A percentile compares a stretch with the other conserved stretches of the same genome.
phyloP scores from a whole-genome alignment of 1,140 invertebrate genomes.

The Globodera rostochiensis region DNA sequence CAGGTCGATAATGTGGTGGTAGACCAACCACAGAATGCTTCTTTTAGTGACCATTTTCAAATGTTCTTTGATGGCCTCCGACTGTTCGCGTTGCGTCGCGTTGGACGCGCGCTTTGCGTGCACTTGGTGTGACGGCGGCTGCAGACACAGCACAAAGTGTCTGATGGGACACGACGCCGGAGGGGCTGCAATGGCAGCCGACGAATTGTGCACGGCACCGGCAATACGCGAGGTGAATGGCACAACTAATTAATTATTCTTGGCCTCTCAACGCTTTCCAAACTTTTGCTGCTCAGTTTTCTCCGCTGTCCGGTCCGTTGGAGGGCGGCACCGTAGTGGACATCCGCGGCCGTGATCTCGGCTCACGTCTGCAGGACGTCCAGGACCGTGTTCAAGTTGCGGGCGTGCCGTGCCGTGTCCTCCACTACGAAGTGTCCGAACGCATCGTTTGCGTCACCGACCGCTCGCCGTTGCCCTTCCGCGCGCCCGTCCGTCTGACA shows the following conservation, averaged over 20 bases:
- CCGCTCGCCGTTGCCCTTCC: constrained; percentile 59
- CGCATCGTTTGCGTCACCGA: constrained; percentile 64
- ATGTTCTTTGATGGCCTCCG: constrained; percentile 87
- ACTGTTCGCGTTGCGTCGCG: constrained; percentile 90
- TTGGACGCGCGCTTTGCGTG: constrained; percentile 81
- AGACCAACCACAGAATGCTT: not conserved
- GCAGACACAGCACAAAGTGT: constrained; percentile 83
- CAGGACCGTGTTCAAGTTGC: constrained; percentile 86
- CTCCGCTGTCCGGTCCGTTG: constrained; percentile 86
- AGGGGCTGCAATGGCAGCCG: constrained; percentile 68
- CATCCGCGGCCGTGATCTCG: constrained; percentile 92
- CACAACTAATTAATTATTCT: not conserved
- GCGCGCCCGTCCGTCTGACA: constrained; percentile 15
- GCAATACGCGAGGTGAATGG: constrained; percentile 82
- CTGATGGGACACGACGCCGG: constrained; percentile 70
- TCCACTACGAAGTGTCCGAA: constrained; percentile 59
- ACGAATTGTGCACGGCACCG: constrained; percentile 79
- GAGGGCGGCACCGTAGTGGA: constrained; percentile 93
- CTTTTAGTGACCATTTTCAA: constrained; percentile 82
- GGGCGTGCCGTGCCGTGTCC: constrained; percentile 77
- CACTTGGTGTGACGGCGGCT: constrained; percentile 85
- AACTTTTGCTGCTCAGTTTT: constrained; percentile 72
- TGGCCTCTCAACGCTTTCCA: constrained; percentile 40
- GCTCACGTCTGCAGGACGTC: constrained; percentile 85
- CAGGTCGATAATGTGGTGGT: constrained; percentile 21